Conservation (phyloP, 2,888 invertebrate species). For the Drosophila meridionalis region DNA sequence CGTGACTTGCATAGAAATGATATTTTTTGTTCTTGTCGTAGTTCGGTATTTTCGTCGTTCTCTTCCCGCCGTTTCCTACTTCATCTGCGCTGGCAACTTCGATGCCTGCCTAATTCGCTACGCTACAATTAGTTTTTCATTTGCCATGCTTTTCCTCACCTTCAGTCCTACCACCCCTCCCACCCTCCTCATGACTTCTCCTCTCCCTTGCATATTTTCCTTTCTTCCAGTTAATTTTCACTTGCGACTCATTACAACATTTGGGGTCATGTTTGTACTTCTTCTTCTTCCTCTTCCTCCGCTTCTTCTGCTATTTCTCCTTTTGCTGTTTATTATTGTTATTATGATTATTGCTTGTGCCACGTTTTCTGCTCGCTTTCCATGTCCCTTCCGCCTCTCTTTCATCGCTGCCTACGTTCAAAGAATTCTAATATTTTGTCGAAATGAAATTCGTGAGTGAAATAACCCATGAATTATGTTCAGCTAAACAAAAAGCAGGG, state of each 20-base stretch:
- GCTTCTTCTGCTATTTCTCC: not conserved
- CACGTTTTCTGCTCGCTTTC: conserved; percentile 37
- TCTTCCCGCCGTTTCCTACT: conserved; percentile 8
- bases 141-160: conserved; percentile 54
- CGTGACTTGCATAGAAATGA: conserved; percentile 77
- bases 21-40: conserved; percentile 1
- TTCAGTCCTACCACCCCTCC: not conserved
- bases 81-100: conserved; percentile 46
- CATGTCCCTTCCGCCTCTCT: conserved; percentile 6
- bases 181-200: too few species aligned
- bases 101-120: conserved; percentile 71
- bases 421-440: conserved; percentile 73
- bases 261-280: conserved; percentile 26
- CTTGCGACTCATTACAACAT: conserved; percentile 49
- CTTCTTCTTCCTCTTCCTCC: not conserved
- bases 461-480: conserved; percentile 65
- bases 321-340: conserved; percentile 42
- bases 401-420: conserved; percentile 38
- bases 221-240: conserved; percentile 57
- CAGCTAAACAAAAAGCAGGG: conserved; percentile 23
- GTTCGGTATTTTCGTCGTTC: conserved; percentile 11
- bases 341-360: conserved; percentile 53
- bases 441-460: conserved; percentile 79
- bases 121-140: conserved; percentile 80
- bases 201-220: not conserved